Evolutionary conservation across 2,113 vertebrate species (phyloP).

Genomic region (Dascyllus trimaculatus): DNA sequence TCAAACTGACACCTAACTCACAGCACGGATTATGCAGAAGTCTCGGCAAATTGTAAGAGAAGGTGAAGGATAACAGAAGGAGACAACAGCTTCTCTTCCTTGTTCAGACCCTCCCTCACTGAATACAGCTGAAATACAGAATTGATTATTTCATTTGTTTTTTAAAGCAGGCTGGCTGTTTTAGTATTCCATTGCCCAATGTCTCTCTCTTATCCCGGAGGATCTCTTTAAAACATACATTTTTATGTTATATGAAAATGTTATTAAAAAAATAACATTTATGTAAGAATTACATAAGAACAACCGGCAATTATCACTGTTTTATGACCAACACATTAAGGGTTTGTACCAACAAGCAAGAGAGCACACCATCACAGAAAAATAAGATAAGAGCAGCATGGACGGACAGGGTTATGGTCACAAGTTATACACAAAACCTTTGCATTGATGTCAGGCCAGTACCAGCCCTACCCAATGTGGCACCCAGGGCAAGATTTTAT

Average conservation of each 20-base stretch:
- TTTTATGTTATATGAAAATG: not conserved
- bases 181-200: not conserved
- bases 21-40: conserved; percentile 67
- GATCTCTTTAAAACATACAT: too few species aligned
- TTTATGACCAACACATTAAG: not conserved
- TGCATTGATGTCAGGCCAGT: too few species aligned
- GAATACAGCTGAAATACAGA: conserved; percentile 17
- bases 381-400: not conserved
- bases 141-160: conserved; percentile 22
- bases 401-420: not conserved
- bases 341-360: not conserved
- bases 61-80: conserved; percentile 47
- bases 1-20: conserved; percentile 69
- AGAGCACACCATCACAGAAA: not conserved
- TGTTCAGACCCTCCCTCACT: not conserved
- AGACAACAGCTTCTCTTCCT: conserved; percentile 29
- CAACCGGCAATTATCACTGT: not conserved
- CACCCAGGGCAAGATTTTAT: too few species aligned
- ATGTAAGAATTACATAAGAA: not conserved
- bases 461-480: too few species aligned
- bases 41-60: conserved; percentile 42
- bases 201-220: not conserved
- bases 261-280: not conserved
- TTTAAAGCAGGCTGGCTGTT: conserved; percentile 17
- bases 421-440: not conserved